Evolutionary conservation across 2,888 invertebrate species (phyloP).

Genomic region (Zygothrica quintamaculata): DNA sequence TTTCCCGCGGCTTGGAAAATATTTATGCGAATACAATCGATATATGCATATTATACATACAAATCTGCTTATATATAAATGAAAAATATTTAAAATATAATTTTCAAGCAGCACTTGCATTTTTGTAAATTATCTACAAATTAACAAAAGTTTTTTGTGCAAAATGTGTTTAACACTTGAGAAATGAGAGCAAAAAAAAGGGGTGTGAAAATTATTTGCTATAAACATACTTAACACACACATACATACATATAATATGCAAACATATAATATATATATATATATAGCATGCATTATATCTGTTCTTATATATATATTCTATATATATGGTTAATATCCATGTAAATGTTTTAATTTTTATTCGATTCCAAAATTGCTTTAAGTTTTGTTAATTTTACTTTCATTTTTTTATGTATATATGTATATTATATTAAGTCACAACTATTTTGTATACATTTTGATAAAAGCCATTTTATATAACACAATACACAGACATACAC

Average conservation of each 20-base stretch:
- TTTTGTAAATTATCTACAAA: conserved; percentile 16
- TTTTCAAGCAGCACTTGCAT: conserved; percentile 2
- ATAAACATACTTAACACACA: neutral
- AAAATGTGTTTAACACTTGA: conserved; percentile 33
- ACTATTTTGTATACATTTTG: conserved; percentile 58
- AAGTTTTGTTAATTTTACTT: conserved; percentile 17
- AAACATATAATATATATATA: neutral
- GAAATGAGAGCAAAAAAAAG: conserved; percentile 34
- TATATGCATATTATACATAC: conserved; percentile 10
- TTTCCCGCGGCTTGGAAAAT: conserved; percentile 51
- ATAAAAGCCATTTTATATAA: conserved; percentile 58
- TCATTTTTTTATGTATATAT: conserved; percentile 53
- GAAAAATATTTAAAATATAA: neutral
- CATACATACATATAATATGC: conserved; percentile 1
- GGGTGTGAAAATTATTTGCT: too few relatives aligned
- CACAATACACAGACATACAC: conserved; percentile 10
- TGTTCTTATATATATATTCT: conserved; percentile 18
- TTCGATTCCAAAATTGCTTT: conserved; percentile 16
- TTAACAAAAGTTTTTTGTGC: conserved; percentile 27
- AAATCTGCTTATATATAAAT: neutral
- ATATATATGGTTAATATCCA: conserved; percentile 1
- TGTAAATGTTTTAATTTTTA: conserved; percentile 5
- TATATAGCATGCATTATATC: conserved; percentile 16
- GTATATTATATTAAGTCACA: conserved; percentile 50
- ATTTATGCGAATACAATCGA: conserved; percentile 39